Conservation (phyloP, 2,113 vertebrate genomes). For the Accipiter virgatus region DNA sequence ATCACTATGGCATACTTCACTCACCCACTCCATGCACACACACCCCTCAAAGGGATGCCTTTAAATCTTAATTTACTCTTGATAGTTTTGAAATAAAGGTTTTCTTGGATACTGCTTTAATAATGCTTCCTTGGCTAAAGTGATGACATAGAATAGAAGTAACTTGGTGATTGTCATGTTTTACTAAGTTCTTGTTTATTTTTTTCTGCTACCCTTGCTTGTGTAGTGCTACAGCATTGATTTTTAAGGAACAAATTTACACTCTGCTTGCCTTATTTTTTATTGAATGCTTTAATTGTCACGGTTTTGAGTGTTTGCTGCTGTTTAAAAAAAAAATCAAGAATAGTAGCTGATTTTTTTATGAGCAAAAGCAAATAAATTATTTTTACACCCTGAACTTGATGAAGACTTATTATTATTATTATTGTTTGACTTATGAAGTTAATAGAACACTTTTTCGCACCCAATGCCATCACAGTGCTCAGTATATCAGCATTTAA, state of each 20-base stretch:
- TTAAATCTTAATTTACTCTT: not conserved
- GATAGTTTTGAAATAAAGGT: not conserved
- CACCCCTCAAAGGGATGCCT: not conserved
- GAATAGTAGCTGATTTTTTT: slow-evolving; percentile 25
- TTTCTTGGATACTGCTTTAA: not conserved
- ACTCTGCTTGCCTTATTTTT: slow-evolving; percentile 24
- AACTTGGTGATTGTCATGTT: not conserved
- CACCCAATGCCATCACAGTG: not conserved
- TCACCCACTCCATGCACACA: too few relatives aligned
- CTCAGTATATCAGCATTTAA: not conserved
- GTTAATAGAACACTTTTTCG: not conserved
- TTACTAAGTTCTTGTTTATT: not conserved
- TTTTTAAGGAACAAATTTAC: not conserved
- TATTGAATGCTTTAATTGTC: not conserved
- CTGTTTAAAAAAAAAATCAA: slow-evolving; percentile 34
- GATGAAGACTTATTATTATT: not conserved
- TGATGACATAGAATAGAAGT: not conserved
- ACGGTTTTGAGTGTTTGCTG: slow-evolving; percentile 47
- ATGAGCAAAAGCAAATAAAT: slow-evolving; percentile 52
- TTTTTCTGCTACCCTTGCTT: not conserved
- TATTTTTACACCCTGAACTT: slow-evolving; percentile 27
- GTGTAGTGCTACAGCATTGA: not conserved
- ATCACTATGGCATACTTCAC: not conserved
- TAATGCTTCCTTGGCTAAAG: not conserved
- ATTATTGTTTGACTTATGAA: not conserved